Percentiles rank a stretch among this genome's conserved stretches.
Evolutionary conservation across 1,140 invertebrate genomes (phyloP).

Genomic region (Trichoplusia ni): DNA sequence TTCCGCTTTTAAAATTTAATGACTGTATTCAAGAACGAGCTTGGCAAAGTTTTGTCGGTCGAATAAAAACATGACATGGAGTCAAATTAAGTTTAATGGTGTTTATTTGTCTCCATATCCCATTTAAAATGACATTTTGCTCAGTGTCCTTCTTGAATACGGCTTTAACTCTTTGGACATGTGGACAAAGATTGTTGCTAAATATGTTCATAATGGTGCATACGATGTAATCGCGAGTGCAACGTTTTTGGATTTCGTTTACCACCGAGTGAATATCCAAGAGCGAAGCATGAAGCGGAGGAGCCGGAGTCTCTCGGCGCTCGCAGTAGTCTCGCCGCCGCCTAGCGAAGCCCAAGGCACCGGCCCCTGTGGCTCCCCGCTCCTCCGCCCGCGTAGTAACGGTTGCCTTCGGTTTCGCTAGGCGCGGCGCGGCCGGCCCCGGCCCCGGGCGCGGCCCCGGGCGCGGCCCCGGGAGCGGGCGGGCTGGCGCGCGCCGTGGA

Average conservation of each 20-base stretch:
- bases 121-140: too few species aligned
- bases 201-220: not conserved
- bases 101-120: too few species aligned
- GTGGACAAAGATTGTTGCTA: not conserved
- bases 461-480: slow-evolving; percentile 43
- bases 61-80: too few species aligned
- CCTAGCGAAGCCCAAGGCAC: slow-evolving; percentile 80
- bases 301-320: not conserved
- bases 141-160: too few species aligned
- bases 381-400: slow-evolving; percentile 50
- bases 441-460: slow-evolving; percentile 23
- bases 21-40: too few species aligned
- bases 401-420: slow-evolving; percentile 90
- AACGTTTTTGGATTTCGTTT: slow-evolving; percentile 10
- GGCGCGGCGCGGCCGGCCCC: slow-evolving; percentile 83
- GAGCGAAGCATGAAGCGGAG: slow-evolving; percentile 9
- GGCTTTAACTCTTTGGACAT: too few species aligned
- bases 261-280: slow-evolving; percentile 15
- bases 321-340: slow-evolving; percentile 42
- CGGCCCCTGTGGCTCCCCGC: slow-evolving; percentile 43
- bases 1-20: too few species aligned
- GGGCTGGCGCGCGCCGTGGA: slow-evolving; percentile 86
- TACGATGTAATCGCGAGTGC: not conserved
- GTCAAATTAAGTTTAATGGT: too few species aligned
- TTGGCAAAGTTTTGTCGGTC: too few species aligned